A percentile compares a stretch with the other conserved stretches of the same genome.
These are phyloP conservation scores for Euura saliciscinereae DNA, from an alignment of 1,140 invertebrate genomes.

Conservation along the genomic window DNA sequence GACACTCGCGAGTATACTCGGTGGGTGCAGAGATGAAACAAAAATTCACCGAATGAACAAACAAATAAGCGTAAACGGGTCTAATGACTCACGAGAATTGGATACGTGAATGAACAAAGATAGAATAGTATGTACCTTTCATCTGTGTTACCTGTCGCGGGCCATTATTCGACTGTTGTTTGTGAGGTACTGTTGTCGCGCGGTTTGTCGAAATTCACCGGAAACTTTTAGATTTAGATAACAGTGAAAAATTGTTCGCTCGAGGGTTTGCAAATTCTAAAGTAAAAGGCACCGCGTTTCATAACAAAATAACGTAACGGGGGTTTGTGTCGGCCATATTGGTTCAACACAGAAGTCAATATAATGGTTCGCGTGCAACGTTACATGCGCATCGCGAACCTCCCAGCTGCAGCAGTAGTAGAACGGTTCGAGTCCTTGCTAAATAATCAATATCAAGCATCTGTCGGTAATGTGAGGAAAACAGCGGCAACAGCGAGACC, in stretches of 20 bases:
- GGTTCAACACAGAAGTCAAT: conserved; percentile 51
- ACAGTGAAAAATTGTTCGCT: background rate
- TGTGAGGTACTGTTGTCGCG: conserved; percentile 32
- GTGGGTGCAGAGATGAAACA: background rate
- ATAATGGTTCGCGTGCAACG: conserved; percentile 29
- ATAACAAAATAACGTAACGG: conserved; percentile 44
- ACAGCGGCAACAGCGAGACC: too few relatives aligned
- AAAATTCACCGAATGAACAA: background rate
- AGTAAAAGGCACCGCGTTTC: conserved; percentile 13
- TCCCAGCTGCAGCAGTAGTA: background rate
- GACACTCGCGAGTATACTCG: too few relatives aligned
- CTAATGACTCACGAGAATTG: background rate
- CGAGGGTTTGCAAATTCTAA: too few relatives aligned
- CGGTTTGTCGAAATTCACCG: background rate
- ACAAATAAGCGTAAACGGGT: too few relatives aligned
- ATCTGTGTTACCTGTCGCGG: conserved; percentile 46
- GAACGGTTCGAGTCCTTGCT: background rate
- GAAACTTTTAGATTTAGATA: background rate
- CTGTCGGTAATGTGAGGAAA: conserved; percentile 19
- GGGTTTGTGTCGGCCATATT: conserved; percentile 46
- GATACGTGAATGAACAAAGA: background rate
- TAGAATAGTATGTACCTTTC: background rate
- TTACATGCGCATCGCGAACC: conserved; percentile 30
- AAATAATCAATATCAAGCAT: conserved; percentile 16
- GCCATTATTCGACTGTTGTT: conserved; percentile 42